These are phyloP conservation scores for Lethrus apterus DNA, from an alignment of 1,140 invertebrate species.

Conservation along the genomic window DNA sequence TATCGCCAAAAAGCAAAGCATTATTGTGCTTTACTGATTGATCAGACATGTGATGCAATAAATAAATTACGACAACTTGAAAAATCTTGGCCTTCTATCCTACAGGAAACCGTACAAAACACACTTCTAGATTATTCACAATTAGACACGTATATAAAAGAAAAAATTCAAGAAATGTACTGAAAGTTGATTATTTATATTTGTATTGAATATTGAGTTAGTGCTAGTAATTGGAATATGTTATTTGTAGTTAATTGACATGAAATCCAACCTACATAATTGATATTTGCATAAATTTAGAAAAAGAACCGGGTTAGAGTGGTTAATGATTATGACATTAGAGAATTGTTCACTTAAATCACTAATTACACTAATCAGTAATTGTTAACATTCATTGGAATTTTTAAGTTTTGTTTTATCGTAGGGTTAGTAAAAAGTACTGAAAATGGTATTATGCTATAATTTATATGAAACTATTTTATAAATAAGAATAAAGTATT, in stretches of 20 bases:
- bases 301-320: too few relatives aligned
- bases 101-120: slow-evolving; percentile 65
- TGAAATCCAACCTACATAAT: background rate
- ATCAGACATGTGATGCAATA: slow-evolving; percentile 63
- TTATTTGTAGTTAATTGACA: background rate
- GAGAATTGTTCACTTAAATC: too few relatives aligned
- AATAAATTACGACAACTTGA: slow-evolving; percentile 66
- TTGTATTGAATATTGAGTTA: background rate
- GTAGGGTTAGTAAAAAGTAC: too few relatives aligned
- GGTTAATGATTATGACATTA: too few relatives aligned
- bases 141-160: slow-evolving; percentile 67
- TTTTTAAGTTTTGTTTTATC: too few relatives aligned
- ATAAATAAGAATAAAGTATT: background rate
- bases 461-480: background rate
- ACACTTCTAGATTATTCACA: slow-evolving; percentile 69
- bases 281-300: too few relatives aligned
- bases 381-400: too few relatives aligned
- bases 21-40: slow-evolving; percentile 58
- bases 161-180: slow-evolving; percentile 36
- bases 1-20: slow-evolving; percentile 62
- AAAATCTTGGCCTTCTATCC: slow-evolving; percentile 62
- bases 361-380: too few relatives aligned
- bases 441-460: too few relatives aligned
- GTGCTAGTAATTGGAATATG: background rate
- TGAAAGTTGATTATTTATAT: slow-evolving; percentile 11